These are phyloP conservation scores for Ichneumoninae sp. DNA, from an alignment of 2,888 invertebrate genomes.

Conservation along the genomic window DNA sequence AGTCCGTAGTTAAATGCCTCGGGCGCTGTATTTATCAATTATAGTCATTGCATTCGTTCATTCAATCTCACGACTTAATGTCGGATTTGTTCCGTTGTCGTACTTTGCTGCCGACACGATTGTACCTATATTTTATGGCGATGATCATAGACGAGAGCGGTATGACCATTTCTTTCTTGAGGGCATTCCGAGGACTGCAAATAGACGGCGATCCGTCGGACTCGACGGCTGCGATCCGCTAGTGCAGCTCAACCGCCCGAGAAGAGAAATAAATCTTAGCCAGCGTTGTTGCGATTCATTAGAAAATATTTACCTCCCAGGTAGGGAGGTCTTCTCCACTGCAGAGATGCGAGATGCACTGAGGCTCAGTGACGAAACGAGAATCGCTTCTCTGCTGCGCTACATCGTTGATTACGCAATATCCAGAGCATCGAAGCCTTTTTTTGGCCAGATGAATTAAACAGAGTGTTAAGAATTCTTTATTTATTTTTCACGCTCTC, in stretches of 20 bases:
- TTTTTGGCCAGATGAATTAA: background rate
- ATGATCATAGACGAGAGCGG: background rate
- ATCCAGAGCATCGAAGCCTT: conserved; percentile 5
- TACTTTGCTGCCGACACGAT: background rate
- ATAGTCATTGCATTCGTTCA: conserved; percentile 40
- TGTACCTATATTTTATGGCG: background rate
- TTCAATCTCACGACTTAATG: conserved; percentile 32
- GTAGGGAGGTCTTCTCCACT: conserved; percentile 28
- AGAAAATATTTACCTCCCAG: conserved; percentile 49
- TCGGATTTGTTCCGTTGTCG: conserved; percentile 14
- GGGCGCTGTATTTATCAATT: conserved; percentile 50
- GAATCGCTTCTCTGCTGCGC: conserved; percentile 37
- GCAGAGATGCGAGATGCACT: conserved; percentile 24
- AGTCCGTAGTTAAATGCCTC: background rate
- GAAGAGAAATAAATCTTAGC: conserved; percentile 57
- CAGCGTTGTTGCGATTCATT: conserved; percentile 45
- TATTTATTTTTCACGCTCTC: background rate
- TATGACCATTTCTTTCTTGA: conserved; percentile 42
- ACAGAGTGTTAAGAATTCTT: background rate
- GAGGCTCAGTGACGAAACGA: conserved; percentile 53
- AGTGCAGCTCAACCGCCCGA: conserved; percentile 33
- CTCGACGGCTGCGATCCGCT: conserved; percentile 20
- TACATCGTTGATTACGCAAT: conserved; percentile 47
- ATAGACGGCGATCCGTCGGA: conserved; percentile 50
- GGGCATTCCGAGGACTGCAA: conserved; percentile 55